These are phyloP conservation scores for Eulemur rubriventer DNA, from an alignment of 2,797 vertebrate species.

Conservation along the genomic window DNA sequence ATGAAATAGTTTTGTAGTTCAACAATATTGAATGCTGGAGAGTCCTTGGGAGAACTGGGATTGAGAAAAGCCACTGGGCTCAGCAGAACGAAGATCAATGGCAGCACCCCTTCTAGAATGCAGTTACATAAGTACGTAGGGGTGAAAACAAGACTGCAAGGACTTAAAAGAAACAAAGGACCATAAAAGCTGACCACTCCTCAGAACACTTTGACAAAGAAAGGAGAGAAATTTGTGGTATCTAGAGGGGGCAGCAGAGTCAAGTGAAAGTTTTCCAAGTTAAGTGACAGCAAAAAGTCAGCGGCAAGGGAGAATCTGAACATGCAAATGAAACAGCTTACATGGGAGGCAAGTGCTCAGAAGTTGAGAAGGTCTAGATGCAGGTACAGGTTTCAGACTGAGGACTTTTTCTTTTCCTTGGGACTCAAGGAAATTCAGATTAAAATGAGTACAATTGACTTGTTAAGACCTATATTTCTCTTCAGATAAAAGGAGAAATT, in stretches of 20 bases:
- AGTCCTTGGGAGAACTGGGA: not conserved
- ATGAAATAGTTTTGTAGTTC: not conserved
- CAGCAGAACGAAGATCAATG: not conserved
- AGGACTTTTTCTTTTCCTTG: not conserved
- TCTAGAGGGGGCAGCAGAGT: conserved; percentile 62
- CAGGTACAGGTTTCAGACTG: too few relatives aligned
- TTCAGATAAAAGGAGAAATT: not conserved
- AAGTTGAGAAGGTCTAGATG: not conserved
- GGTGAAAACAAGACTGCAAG: not conserved
- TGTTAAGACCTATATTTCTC: not conserved
- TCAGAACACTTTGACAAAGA: not conserved
- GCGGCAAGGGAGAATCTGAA: not conserved
- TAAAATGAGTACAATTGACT: not conserved
- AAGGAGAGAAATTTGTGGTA: not conserved
- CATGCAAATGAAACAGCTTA: not conserved
- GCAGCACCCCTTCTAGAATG: not conserved
- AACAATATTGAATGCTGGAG: not conserved
- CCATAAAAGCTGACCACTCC: not conserved
- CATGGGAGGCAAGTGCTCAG: not conserved
- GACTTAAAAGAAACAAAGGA: not conserved
- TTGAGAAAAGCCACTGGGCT: not conserved
- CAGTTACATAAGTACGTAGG: not conserved
- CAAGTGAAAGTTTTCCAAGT: conserved; percentile 50
- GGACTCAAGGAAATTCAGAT: not conserved
- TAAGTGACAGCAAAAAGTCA: not conserved